Base-by-base conservation (phyloP, 1,140 invertebrate species). In the Ylistrum balloti region DNA sequence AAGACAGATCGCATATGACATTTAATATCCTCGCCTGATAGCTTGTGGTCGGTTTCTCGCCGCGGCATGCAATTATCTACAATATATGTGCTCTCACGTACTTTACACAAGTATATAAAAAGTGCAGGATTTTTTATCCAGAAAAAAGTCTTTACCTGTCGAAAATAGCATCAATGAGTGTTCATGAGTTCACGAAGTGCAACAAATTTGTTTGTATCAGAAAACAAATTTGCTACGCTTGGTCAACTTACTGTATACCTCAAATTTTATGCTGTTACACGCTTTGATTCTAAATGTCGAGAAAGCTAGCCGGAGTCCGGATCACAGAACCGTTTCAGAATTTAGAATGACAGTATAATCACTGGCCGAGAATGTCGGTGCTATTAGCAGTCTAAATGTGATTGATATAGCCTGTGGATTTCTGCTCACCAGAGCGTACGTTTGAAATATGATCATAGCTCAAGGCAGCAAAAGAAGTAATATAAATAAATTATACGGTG, bases 401-500 rank as follows among this genome's bases (percentile, higher is more conserved):
- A 87, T 87, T 87, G 86, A 87, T 87, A 35, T 35, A 87, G 35
- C 33, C 33, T 34, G 86, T 38, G 86, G 86, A 87, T 87, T 87
- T 87, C 33, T 34, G 86, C 33, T 87, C 35, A 87, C 86, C 33
- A 34, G 35, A 35, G 86, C 86, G 86, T 87, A 35, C 33, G 86
- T 87, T 87, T 35, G 86, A 87, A 87, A 87, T 34, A 38, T 87
- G 86, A 87, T 87, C 86, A 35, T 87, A 38, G 86, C 86, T 87
- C 35, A 87, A 87, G 86, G 86, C 86, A 38, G 33, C 35, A 35
- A 35, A 35, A 38, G 33, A 35, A 38, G 33, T 35, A 38, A 87
- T 87, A 38, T 87, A 87, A 87, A 87, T 87, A 87, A 87, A 87
- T 87, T 87, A 87, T 34, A 87, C 33, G 86, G 86, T 87, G 86